A percentile compares a stretch with the other conserved stretches of the same genome.
phyloP scores from a whole-genome alignment of 2,797 vertebrate genomes.

The Nyctibius grandis region DNA sequence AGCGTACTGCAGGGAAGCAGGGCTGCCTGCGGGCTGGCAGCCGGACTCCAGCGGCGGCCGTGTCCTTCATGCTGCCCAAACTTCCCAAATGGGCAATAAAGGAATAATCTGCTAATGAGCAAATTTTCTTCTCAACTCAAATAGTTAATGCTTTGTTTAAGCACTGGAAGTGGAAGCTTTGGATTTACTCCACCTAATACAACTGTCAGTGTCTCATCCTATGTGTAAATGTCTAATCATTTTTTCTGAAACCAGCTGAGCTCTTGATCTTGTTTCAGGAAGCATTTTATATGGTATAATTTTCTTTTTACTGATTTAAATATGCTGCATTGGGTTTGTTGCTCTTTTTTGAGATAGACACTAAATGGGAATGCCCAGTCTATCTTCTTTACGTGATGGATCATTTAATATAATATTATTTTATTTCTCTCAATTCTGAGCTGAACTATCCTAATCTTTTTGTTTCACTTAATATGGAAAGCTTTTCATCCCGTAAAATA shows the following conservation, averaged over 20 bases:
- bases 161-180: not conserved
- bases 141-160: not conserved
- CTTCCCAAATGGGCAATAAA: no score
- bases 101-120: not conserved
- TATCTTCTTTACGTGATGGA: not conserved
- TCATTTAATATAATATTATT: slow-evolving; percentile 5
- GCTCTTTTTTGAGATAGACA: not conserved
- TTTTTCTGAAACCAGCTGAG: not conserved
- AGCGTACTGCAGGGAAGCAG: fast-evolving
- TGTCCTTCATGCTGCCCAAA: fast-evolving
- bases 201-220: not conserved
- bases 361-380: not conserved
- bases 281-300: not conserved
- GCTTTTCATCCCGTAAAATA: not conserved
- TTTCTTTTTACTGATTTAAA: not conserved
- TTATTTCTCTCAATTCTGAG: slow-evolving; percentile 26
- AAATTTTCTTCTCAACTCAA: not conserved
- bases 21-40: not conserved
- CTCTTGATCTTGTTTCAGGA: not conserved
- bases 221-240: not conserved
- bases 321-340: not conserved
- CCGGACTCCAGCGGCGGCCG: fast-evolving
- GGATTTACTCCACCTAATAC: not conserved
- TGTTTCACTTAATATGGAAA: slow-evolving; percentile 23
- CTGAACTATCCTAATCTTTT: slow-evolving; percentile 25